Base-by-base conservation (phyloP, 2,113 vertebrate species). In the Nerophis ophidion region DNA sequence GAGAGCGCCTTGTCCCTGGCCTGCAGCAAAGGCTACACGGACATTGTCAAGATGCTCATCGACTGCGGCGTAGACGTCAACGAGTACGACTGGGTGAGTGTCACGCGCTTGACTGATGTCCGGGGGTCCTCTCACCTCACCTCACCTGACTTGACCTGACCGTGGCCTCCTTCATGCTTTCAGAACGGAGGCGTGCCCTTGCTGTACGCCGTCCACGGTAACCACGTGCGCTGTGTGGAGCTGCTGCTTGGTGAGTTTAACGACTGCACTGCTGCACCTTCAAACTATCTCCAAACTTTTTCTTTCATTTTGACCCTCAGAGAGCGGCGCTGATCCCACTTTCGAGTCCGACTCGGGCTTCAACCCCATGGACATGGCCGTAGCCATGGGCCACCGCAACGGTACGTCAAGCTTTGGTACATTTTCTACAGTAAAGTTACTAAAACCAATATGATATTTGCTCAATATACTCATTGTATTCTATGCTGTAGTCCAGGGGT, bases 281-380 rank as follows among this genome's bases (percentile, higher is more conserved):
- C 5, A 46, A 46, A 46, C 10, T 5, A 50, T 16, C 15, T 12
- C 34, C 33, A 26, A 26, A 26, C 26, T 36, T 16, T 7, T n/a
- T 15, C 1, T 13, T 53, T 4, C 8, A 5, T 47, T 44, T 65
- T 5, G 17, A 0, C 65, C 42, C 72, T 0, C 68, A 99, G 97
- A 99, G 80, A 97, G 82, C 42, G 96, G 96, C 66, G 92, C 95
- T 58, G 96, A 99, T 82, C 95, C 96, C 54, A 99, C 97, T 61
- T 86, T 93, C 0, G 97, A 99, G 89, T 98, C 97, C 0, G 96
- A 99, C 54, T 96, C 97, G 66, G 97, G 96, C 42, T 99, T 94
- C 80, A 98, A 97, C 83, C 95, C 94, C 42, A 97, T 99, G 97
- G 97, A 99, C 84, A 92, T 99, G 87, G 94, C 97, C 61, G 96